phyloP scores from a whole-genome alignment of 53 echinoderm and acorn worm genomes.

The Mesocentrotus franciscanus region DNA sequence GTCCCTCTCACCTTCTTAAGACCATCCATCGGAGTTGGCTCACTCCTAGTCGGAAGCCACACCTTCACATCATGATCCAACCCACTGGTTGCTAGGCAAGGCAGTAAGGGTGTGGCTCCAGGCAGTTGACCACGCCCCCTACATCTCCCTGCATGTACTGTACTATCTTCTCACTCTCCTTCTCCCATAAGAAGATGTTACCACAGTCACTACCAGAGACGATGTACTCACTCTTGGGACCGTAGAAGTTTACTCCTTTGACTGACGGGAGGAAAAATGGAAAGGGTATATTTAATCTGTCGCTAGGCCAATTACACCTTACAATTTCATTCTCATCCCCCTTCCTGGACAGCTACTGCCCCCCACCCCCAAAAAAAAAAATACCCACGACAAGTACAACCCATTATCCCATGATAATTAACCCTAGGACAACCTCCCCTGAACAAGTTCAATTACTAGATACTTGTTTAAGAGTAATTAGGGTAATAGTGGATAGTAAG shows the following conservation, averaged over 20 bases:
- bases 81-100: conserved; percentile 96
- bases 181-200: conserved; percentile 95
- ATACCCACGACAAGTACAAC: too few species aligned
- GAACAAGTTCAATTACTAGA: too few species aligned
- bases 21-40: conserved; percentile 77
- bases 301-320: too few species aligned
- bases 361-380: too few species aligned
- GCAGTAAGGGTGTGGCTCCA: conserved; percentile 87
- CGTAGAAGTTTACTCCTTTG: conserved; percentile 99
- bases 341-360: too few species aligned
- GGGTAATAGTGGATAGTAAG: too few species aligned
- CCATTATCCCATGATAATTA: too few species aligned
- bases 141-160: conserved; percentile 96
- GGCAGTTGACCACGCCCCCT: conserved; percentile 96
- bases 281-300: background rate
- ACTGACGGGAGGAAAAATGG: conserved; percentile 63
- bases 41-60: conserved; percentile 88
- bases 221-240: conserved; percentile 91
- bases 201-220: conserved; percentile 99
- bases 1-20: conserved; percentile 76
- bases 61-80: conserved; percentile 97
- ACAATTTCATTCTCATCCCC: too few species aligned
- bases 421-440: too few species aligned
- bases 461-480: too few species aligned
- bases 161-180: conserved; percentile 88